Conservation (phyloP, 2,113 vertebrate species). For the Dicrurus megarhynchus region DNA sequence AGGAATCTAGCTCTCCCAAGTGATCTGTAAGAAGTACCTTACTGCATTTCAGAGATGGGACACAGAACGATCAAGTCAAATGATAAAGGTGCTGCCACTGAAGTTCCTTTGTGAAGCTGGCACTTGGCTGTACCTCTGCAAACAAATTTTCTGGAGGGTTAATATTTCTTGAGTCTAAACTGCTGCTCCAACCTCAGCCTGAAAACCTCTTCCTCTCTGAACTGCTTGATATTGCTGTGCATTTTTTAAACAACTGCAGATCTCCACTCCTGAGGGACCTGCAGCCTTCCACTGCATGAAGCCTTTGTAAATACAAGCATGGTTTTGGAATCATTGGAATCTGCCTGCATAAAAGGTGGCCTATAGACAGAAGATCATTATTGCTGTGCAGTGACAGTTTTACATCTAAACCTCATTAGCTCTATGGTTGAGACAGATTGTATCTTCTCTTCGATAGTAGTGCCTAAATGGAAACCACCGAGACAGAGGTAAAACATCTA, state of each 20-base stretch:
- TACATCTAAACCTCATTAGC: background rate
- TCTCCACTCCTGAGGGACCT: background rate
- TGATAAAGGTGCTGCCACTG: background rate
- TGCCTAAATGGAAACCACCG: background rate
- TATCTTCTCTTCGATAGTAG: background rate
- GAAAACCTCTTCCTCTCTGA: background rate
- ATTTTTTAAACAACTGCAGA: background rate
- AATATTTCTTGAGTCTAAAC: background rate
- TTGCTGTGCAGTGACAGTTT: background rate
- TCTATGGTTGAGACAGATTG: background rate
- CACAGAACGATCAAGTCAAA: background rate
- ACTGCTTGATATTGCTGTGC: background rate
- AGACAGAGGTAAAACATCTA: background rate
- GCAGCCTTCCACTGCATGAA: background rate
- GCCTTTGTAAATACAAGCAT: background rate
- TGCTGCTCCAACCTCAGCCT: background rate
- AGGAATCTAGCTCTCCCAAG: background rate
- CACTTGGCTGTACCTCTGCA: background rate
- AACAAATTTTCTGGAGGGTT: background rate
- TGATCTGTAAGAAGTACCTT: background rate
- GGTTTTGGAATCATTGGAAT: background rate
- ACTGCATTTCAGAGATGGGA: background rate
- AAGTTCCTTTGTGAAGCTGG: background rate
- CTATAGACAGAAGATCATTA: background rate
- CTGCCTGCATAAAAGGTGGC: background rate